Conservation (phyloP, 2,113 vertebrate species). For the Bos javanicus region DNA sequence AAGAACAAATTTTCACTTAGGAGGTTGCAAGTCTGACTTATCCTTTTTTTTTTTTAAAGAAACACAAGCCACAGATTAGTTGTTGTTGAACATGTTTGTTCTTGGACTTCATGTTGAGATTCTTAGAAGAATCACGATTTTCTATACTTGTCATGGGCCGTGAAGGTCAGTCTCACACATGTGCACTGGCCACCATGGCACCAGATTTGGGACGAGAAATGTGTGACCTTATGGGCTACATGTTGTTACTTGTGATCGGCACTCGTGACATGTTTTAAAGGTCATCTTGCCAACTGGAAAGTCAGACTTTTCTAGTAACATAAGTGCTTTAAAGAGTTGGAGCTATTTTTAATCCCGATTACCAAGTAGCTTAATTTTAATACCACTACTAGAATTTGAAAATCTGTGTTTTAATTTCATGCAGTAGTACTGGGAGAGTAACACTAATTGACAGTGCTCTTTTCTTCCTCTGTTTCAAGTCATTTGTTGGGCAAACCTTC, state of each 20-base stretch:
- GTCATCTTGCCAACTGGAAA: neutral
- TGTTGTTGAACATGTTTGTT: neutral
- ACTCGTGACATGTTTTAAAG: neutral
- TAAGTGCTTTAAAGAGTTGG: neutral
- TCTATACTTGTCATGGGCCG: neutral
- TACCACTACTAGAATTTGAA: neutral
- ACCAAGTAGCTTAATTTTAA: neutral
- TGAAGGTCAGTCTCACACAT: neutral
- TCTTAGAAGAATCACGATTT: neutral
- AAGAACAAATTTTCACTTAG: neutral
- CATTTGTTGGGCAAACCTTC: neutral
- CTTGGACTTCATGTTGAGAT: neutral
- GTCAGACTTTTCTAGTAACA: neutral
- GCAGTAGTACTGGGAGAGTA: neutral
- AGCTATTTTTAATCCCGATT: neutral
- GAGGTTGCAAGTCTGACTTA: neutral
- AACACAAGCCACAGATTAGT: neutral
- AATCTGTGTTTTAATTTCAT: neutral
- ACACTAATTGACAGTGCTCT: neutral
- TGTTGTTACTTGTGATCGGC: neutral
- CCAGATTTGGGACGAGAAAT: too few species aligned
- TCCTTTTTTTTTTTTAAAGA: neutral
- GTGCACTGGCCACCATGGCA: accelerated
- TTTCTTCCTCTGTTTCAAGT: neutral
- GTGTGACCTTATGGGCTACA: accelerated